Percentiles rank a stretch among this genome's conserved stretches.
These are phyloP conservation scores for Drosophila varians DNA, from an alignment of 1,140 invertebrate species.

Conservation along the genomic window DNA sequence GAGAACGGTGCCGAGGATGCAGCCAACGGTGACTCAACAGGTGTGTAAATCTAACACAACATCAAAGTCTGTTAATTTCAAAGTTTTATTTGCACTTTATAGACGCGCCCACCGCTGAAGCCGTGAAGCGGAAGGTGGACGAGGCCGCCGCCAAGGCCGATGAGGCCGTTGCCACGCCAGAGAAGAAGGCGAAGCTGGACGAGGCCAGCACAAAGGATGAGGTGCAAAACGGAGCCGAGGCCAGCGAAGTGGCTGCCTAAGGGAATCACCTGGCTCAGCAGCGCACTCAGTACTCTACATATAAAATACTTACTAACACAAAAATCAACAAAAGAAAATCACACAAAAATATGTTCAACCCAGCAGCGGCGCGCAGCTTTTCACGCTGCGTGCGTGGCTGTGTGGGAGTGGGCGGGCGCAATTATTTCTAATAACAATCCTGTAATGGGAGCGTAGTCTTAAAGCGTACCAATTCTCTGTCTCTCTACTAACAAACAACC, in stretches of 20 bases:
- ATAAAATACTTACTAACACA: constrained; percentile 75
- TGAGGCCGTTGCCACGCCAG: constrained; percentile 77
- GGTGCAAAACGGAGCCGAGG: constrained; percentile 80
- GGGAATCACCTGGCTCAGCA: constrained; percentile 30
- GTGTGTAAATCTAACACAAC: constrained; percentile 36
- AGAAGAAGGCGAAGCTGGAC: constrained; percentile 82
- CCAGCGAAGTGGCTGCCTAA: constrained; percentile 83
- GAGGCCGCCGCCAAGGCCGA: constrained; percentile 68
- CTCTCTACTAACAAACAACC: constrained; percentile 66
- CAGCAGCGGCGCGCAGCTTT: constrained; percentile 15
- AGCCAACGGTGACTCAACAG: constrained; percentile 81
- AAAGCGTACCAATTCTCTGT: constrained; percentile 62
- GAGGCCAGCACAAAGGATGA: constrained; percentile 82
- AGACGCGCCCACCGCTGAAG: constrained; percentile 75
- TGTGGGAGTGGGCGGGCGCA: constrained; percentile 14
- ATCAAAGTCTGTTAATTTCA: background rate
- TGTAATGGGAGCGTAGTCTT: constrained; percentile 67
- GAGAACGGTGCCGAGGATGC: constrained; percentile 70
- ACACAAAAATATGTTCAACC: constrained; percentile 32
- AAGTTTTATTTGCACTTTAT: background rate
- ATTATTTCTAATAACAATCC: constrained; percentile 66
- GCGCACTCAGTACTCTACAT: constrained; percentile 60
- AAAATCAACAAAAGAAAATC: constrained; percentile 47
- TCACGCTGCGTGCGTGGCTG: constrained; percentile 4
- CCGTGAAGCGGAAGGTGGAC: constrained; percentile 81